Percentiles rank a stretch among this genome's conserved stretches.
These are phyloP conservation scores for Oryzaephilus surinamensis DNA, from an alignment of 1,140 invertebrate species.

Conservation along the genomic window DNA sequence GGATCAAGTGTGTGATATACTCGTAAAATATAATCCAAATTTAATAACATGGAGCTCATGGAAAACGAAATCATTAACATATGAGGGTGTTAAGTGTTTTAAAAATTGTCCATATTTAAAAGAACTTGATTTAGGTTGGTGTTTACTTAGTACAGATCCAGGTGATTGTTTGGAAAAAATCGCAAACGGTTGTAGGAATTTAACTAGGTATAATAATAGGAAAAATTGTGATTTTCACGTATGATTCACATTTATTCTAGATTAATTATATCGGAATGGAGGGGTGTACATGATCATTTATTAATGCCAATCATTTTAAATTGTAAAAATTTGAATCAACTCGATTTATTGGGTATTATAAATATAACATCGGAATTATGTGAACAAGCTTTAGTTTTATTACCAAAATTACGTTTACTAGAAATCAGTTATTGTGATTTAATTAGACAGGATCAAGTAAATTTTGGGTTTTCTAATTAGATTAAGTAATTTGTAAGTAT, in stretches of 20 bases:
- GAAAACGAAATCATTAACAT: constrained; percentile 66
- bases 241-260: constrained; percentile 14
- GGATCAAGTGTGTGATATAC: constrained; percentile 56
- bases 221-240: not conserved
- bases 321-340: constrained; percentile 41
- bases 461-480: constrained; percentile 6
- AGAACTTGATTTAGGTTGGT: constrained; percentile 85
- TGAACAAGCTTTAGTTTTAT: constrained; percentile 42
- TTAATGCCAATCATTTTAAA: constrained; percentile 51
- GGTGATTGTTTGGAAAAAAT: constrained; percentile 39
- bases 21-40: constrained; percentile 52
- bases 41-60: constrained; percentile 73
- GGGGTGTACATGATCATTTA: constrained; percentile 67
- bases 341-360: constrained; percentile 72
- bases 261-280: constrained; percentile 34
- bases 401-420: constrained; percentile 55
- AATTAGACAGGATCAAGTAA: constrained; percentile 57
- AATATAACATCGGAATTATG: constrained; percentile 62
- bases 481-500: constrained; percentile 6
- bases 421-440: constrained; percentile 81
- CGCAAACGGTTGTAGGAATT: constrained; percentile 38
- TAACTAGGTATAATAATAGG: constrained; percentile 36
- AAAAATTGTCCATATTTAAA: constrained; percentile 57
- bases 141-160: constrained; percentile 38
- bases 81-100: constrained; percentile 56